Evolutionary conservation across 2,113 vertebrate species (phyloP), one percentile per base, ranked within the genome.

Genomic region (Muntiacus muntjak): DNA sequence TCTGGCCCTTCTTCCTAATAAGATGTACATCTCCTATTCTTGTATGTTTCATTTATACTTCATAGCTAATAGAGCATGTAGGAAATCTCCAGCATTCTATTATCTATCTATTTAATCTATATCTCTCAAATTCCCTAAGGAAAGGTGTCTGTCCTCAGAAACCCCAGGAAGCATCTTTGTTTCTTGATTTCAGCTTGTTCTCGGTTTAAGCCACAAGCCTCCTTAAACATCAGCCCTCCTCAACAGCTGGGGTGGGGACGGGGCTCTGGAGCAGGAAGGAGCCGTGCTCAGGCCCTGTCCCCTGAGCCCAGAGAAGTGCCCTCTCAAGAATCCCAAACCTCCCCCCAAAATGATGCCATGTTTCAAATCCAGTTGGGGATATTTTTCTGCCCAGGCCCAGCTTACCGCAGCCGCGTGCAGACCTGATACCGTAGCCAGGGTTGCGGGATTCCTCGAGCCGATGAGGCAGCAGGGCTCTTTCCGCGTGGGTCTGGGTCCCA

Each of bases 1-100:
- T 91, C 98, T 98, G 97, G 97, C 94, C 98, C 98, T 98, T 98
- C 94, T 91, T 11, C 98, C 98, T 98, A 96, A 87, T 58, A 79
- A 98, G 96, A 98, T 94, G 97, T 87, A 67, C 87, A 79, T 94
- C 98, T 96, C 95, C 97, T 98, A 96, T 95, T 98, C 98, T 97
- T 96, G 97, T 81, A 96, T 84, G 96, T 95, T 97, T 93, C 97
- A 47, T 6, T 19, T 62, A 55, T 15, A 36, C 74, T 58, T 79
- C 3, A 1, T 82, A n/a, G 28, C 14, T n/a, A 82, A 82, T 23
- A 52, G 17, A 26, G 33, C 30, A 82, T 6, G 17, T 1, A 23
- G 19, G 47, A 23, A 12, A 54, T n/a, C 47, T 23, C 23, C 30
- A 23, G 50, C 3, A 19, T 52, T 19, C 17, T 54, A 15, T 67